A percentile compares a stretch with the other conserved stretches of the same genome.
Evolutionary conservation across 2,113 vertebrate species (phyloP).

Genomic region (Embiotoca jacksoni): DNA sequence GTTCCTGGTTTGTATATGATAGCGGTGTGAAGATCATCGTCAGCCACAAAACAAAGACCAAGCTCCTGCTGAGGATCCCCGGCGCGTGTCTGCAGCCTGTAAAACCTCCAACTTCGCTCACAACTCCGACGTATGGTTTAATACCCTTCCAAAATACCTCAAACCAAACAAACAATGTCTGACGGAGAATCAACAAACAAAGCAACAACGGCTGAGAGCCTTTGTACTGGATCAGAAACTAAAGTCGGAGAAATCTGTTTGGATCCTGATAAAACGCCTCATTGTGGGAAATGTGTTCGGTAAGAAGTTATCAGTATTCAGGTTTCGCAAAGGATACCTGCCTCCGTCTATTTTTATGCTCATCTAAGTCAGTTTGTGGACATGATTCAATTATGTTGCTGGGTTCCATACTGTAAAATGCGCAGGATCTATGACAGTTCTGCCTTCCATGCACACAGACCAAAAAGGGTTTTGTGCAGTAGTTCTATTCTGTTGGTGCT

Average conservation of each 20-base stretch:
- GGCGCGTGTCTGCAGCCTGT: conserved; percentile 37
- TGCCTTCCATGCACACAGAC: not conserved
- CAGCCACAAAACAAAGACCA: conserved; percentile 71
- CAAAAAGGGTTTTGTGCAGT: not conserved
- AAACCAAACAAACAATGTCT: conserved; percentile 78
- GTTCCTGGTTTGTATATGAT: conserved; percentile 50
- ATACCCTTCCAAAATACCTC: conserved; percentile 74
- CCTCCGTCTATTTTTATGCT: conserved; percentile 64
- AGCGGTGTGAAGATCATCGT: conserved; percentile 65
- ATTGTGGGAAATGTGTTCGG: conserved; percentile 67
- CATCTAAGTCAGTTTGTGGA: conserved; percentile 60
- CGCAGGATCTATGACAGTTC: conserved; percentile 21
- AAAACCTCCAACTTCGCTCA: conserved; percentile 69
- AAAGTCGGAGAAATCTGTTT: conserved; percentile 76
- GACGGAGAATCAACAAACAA: conserved; percentile 74
- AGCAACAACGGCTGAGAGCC: conserved; percentile 51
- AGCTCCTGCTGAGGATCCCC: conserved; percentile 56
- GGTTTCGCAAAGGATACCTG: conserved; percentile 43
- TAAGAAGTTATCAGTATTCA: conserved; percentile 62
- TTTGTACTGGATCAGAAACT: conserved; percentile 74
- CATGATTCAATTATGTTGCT: conserved; percentile 48
- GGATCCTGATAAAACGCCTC: conserved; percentile 78
- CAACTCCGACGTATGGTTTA: conserved; percentile 68
- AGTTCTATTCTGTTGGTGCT: not conserved
- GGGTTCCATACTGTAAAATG: conserved; percentile 32